These are phyloP conservation scores for Scolopax rusticola DNA, from an alignment of 2,797 vertebrate genomes.

Conservation along the genomic window DNA sequence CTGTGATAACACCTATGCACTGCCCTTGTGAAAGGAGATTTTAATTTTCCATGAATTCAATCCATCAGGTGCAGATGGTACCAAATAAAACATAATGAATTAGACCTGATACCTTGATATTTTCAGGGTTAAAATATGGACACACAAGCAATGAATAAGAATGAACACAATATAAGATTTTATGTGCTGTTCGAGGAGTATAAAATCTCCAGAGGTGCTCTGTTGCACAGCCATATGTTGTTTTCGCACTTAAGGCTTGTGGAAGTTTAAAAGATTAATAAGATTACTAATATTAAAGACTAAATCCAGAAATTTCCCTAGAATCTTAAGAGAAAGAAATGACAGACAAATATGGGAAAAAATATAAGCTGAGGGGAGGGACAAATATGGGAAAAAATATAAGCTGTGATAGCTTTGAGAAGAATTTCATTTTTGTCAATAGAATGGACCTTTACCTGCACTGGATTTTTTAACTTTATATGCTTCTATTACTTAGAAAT, in stretches of 20 bases:
- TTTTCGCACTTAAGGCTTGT: slow-evolving; percentile 30
- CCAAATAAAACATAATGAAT: slow-evolving; percentile 66
- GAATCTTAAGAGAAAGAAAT: slow-evolving; percentile 22
- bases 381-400: neutral
- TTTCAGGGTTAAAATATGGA: slow-evolving; percentile 69
- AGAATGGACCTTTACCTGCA: neutral
- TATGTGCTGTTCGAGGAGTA: slow-evolving; percentile 18
- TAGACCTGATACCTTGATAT: slow-evolving; percentile 51
- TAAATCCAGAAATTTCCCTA: neutral
- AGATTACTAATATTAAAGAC: slow-evolving; percentile 61
- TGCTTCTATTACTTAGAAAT: neutral
- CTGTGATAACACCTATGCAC: neutral
- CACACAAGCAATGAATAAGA: slow-evolving; percentile 61
- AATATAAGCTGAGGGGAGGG: neutral
- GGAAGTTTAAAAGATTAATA: slow-evolving; percentile 71
- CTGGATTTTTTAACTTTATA: neutral
- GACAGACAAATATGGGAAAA: neutral
- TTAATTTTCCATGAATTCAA: slow-evolving; percentile 56
- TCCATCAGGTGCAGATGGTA: slow-evolving; percentile 41
- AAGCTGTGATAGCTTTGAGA: neutral
- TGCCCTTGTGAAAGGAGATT: slow-evolving; percentile 59
- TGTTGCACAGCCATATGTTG: slow-evolving; percentile 67
- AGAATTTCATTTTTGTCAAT: neutral
- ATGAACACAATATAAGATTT: slow-evolving; percentile 46
- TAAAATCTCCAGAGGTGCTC: slow-evolving; percentile 62